A percentile compares a stretch with the other conserved stretches of the same genome.
Evolutionary conservation across 2,888 invertebrate species (phyloP).

Genomic region (Leptopterna dolabrata): DNA sequence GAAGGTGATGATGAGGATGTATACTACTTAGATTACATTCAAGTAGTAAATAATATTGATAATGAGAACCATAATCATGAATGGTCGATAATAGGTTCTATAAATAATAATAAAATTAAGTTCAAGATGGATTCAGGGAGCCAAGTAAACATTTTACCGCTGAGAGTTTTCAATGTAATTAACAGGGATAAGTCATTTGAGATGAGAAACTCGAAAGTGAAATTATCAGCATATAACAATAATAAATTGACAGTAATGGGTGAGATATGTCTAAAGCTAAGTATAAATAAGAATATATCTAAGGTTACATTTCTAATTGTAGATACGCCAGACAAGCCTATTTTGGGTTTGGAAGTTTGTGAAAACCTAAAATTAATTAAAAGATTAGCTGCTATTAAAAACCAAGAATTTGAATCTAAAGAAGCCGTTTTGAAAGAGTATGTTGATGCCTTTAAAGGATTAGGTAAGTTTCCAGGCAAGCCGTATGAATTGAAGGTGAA

Average conservation of each 20-base stretch:
- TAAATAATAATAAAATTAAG: slow-evolving; percentile 5
- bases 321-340: background rate
- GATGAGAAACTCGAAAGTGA: background rate
- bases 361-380: slow-evolving; percentile 55
- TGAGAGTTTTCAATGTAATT: slow-evolving; percentile 32
- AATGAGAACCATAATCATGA: too few relatives aligned
- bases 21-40: too few relatives aligned
- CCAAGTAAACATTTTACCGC: slow-evolving; percentile 39
- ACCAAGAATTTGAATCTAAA: background rate
- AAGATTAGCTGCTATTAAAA: background rate
- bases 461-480: background rate
- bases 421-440: background rate
- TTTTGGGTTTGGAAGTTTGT: slow-evolving; percentile 8
- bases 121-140: slow-evolving; percentile 54
- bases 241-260: background rate
- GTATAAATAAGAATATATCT: background rate
- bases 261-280: background rate
- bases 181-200: background rate
- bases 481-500: slow-evolving; percentile 54
- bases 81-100: slow-evolving; percentile 33
- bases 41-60: too few relatives aligned
- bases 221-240: slow-evolving; percentile 1
- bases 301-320: background rate
- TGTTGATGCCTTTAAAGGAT: background rate
- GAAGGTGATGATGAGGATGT: too few relatives aligned